Base-by-base conservation (phyloP, 2,888 invertebrate genomes). In the Trissolcus japonicus region DNA sequence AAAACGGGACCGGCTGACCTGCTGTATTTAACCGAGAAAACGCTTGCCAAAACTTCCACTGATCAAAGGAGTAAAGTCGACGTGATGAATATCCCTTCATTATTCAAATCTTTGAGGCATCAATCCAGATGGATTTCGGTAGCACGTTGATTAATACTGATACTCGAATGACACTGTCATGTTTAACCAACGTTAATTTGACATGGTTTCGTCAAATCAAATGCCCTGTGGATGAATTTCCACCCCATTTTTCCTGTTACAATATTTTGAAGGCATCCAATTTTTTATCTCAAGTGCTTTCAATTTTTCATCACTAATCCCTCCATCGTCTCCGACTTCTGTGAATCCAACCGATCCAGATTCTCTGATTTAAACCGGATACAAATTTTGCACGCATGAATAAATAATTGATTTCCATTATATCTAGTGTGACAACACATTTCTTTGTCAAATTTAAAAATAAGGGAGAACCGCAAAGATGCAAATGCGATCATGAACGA, bases 1-100 rank as follows among this genome's bases (percentile, higher is more conserved):
- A 86, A 87, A 86, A 86, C 68, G 68, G 55, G 68, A 59, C 62
- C 66, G 51, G 41, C 59, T 59, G 75, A 78, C 78, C 78, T 78
- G 78, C 71, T 53, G 55, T 50, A 65, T 75, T 78, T 72, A 75
- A 53, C 72, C 59, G 43, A 71, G 75, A 72, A 75, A 75, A 59
- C 75, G 63, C 63, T 69, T 71, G 74, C 69, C 74, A 75, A 78
- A 78, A 67, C 66, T 62, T 50, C 60, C 11, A 63, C 66, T 21
- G 71, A 71, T 75, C 75, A 76, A 78, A 75, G 75, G 40, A 75
- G 72, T 75, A 63, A n/a, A 75, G 55, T 29, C 53, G 68, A 61
- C 61, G 61, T 78, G 78, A 78, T 67, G 56, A 75, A 78, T 78
- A 78, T 63, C 40, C 54, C 25, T 54, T 50, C 67, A 72, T 74